Conservation (phyloP, 2,797 vertebrate species). For the Oreortyx pictus region DNA sequence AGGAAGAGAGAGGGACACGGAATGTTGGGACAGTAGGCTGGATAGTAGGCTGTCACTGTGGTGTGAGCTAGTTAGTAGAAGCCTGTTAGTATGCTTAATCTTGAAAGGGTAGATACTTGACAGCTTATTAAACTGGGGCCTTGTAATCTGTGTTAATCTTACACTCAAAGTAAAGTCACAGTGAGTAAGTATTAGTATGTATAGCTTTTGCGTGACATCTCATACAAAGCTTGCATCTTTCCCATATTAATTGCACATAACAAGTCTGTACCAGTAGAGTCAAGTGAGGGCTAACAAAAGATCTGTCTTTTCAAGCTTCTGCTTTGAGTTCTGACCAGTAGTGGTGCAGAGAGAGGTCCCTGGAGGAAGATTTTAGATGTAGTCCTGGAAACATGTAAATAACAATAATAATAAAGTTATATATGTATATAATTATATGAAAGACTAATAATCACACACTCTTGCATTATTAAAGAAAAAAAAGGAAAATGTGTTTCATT, state of each 20-base stretch:
- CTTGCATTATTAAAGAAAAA: background rate
- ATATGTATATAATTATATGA: background rate
- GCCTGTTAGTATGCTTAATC: background rate
- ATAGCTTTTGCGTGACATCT: background rate
- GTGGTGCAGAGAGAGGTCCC: background rate
- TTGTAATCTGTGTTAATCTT: background rate
- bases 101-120: background rate
- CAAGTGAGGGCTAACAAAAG: background rate
- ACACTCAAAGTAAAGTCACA: background rate
- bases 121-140: background rate
- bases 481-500: background rate
- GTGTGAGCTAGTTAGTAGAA: background rate
- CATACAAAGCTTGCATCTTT: background rate
- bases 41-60: background rate
- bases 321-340: background rate
- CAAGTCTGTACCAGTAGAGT: background rate
- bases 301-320: background rate
- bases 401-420: background rate
- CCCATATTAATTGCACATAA: background rate
- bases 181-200: background rate
- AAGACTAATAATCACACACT: background rate
- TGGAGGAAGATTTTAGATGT: background rate
- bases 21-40: background rate
- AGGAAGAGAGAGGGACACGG: background rate
- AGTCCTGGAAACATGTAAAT: background rate